Conservation (phyloP, 2,113 vertebrate genomes). For the Xyliphius kryptos region DNA sequence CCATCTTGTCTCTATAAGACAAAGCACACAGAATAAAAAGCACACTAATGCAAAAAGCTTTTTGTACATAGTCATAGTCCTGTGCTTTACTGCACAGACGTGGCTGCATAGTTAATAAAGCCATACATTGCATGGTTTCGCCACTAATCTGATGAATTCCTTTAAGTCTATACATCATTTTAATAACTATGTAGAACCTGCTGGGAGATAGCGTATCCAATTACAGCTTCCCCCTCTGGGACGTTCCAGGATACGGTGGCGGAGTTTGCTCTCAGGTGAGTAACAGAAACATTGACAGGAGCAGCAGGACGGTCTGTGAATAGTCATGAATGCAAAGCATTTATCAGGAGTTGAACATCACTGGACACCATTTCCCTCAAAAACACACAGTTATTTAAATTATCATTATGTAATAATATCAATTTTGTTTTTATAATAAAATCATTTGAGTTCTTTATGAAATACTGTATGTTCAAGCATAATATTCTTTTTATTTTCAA, state of each 20-base stretch:
- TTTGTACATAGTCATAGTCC: not conserved
- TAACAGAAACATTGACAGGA: conserved; percentile 91
- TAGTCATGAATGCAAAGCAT: conserved; percentile 20
- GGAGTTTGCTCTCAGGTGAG: conserved; percentile 86
- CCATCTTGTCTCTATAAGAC: conserved; percentile 81
- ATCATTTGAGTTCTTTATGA: too few relatives aligned
- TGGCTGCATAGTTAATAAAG: not conserved
- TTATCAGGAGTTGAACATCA: conserved; percentile 1
- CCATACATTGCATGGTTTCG: not conserved
- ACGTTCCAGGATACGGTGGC: conserved; percentile 93
- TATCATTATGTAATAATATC: too few relatives aligned
- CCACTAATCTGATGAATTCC: not conserved
- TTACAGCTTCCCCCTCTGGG: conserved; percentile 86
- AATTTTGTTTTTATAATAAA: too few relatives aligned
- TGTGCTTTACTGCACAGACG: conserved; percentile 26
- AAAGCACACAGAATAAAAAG: conserved; percentile 15
- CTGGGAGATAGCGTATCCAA: conserved; percentile 90
- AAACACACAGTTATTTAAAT: too few relatives aligned
- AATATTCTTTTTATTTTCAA: too few relatives aligned
- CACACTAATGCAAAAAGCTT: not conserved
- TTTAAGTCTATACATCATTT: conserved; percentile 17
- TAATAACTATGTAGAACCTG: conserved; percentile 67
- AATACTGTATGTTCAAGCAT: too few relatives aligned
- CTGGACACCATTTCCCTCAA: too few relatives aligned
- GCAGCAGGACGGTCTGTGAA: conserved; percentile 66